A percentile compares a stretch with the other conserved stretches of the same genome.
phyloP scores from a whole-genome alignment of 2,888 invertebrate species.

The Vannuccia rotundouncinata region DNA sequence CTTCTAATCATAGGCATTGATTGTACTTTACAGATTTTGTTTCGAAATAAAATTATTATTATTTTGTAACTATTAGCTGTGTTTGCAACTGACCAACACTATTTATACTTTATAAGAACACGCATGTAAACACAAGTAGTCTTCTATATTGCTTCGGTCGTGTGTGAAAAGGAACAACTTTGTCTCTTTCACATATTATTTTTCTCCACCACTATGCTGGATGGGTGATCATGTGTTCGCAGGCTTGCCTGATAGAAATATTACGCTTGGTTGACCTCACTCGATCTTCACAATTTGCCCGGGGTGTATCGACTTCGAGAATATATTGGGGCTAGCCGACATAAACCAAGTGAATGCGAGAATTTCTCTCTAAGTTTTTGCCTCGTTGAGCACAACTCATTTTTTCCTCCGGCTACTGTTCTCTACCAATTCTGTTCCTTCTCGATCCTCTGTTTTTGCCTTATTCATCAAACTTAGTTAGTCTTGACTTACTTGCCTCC shows the following conservation, averaged over 20 bases:
- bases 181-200: background rate
- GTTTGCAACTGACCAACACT: no score
- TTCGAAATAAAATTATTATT: no score
- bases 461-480: slow-evolving; percentile 10
- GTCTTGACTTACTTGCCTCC: background rate
- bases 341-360: background rate
- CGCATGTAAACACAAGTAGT: no score
- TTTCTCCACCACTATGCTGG: background rate
- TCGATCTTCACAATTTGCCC: slow-evolving; percentile 8
- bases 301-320: background rate
- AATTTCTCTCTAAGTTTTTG: background rate
- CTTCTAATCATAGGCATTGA: no score
- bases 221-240: background rate
- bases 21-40: no score
- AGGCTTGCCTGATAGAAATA: slow-evolving; percentile 15
- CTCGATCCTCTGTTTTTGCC: background rate
- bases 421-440: background rate
- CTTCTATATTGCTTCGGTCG: no score
- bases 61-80: no score
- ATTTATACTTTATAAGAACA: no score
- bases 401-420: background rate
- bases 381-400: slow-evolving; percentile 7
- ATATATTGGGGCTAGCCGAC: background rate
- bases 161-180: background rate
- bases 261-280: slow-evolving; percentile 16